Evolutionary conservation across 2,888 invertebrate species (phyloP).

Genomic region (Cephus pulcher): DNA sequence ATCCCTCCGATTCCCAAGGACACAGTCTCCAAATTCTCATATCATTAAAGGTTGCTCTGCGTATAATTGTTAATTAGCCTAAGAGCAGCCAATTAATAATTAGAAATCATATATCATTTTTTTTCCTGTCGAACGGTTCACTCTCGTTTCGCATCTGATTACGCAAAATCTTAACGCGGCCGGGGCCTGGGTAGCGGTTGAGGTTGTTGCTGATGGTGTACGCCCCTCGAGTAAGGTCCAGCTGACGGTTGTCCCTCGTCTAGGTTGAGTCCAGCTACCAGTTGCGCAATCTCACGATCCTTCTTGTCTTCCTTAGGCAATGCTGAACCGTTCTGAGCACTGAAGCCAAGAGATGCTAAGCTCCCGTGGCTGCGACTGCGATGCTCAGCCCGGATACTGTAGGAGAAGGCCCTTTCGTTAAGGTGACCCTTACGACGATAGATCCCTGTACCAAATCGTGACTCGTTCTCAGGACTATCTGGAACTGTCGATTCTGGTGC

Average conservation of each 20-base stretch:
- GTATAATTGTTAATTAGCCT: not conserved
- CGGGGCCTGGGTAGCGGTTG: conserved; percentile 63
- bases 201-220: conserved; percentile 64
- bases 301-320: conserved; percentile 73
- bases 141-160: not conserved
- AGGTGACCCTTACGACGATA: conserved; percentile 91
- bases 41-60: not conserved
- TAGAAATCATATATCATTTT: not conserved
- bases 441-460: conserved; percentile 83
- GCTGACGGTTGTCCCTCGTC: conserved; percentile 78
- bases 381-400: conserved; percentile 94
- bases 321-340: conserved; percentile 71
- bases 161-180: conserved; percentile 49
- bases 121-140: not conserved
- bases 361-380: conserved; percentile 93
- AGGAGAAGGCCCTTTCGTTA: conserved; percentile 93
- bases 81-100: not conserved
- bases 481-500: conserved; percentile 37
- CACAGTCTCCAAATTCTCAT: not conserved
- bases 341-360: conserved; percentile 90
- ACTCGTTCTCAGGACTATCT: conserved; percentile 67
- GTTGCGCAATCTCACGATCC: conserved; percentile 91
- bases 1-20: not conserved
- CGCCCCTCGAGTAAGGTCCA: conserved; percentile 70
- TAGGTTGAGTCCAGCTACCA: conserved; percentile 90